Conservation (phyloP, 1,140 invertebrate species). For the Dendrolimus kikuchii region DNA sequence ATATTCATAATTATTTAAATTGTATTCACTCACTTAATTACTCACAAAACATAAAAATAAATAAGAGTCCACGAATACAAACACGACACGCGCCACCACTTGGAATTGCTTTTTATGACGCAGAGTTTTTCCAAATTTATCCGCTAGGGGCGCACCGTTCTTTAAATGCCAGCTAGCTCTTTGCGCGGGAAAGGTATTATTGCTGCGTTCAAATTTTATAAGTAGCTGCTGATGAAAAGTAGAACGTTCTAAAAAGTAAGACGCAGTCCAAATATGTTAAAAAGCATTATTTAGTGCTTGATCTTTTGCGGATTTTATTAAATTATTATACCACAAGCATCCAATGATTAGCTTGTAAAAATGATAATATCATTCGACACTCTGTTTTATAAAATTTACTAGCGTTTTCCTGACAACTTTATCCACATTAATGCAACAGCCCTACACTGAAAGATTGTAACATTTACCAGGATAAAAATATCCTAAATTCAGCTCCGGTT, state of each 20-base stretch:
- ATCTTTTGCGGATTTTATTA: too few relatives aligned
- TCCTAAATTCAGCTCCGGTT: too few relatives aligned
- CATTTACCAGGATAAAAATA: too few relatives aligned
- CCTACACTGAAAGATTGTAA: too few relatives aligned
- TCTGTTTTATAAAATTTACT: too few relatives aligned
- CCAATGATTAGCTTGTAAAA: too few relatives aligned
- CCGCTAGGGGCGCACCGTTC: slow-evolving; percentile 21
- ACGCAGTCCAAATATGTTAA: background rate
- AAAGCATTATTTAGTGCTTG: background rate
- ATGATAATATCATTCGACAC: too few relatives aligned
- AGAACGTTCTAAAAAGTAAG: slow-evolving; percentile 1
- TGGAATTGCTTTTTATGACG: slow-evolving; percentile 27
- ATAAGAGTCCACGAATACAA: slow-evolving; percentile 38
- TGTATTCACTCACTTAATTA: slow-evolving; percentile 17
- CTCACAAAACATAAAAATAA: slow-evolving; percentile 23
- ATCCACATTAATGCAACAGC: too few relatives aligned
- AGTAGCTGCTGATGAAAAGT: slow-evolving; percentile 1
- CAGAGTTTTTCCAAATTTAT: slow-evolving; percentile 28
- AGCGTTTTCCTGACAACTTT: too few relatives aligned
- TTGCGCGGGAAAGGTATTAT: slow-evolving; percentile 29
- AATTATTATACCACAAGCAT: too few relatives aligned
- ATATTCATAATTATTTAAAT: slow-evolving; percentile 14
- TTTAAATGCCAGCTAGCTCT: background rate
- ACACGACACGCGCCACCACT: slow-evolving; percentile 33
- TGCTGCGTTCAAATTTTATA: slow-evolving; percentile 17